Evolutionary conservation across 2,888 invertebrate genomes (phyloP), one percentile per base, ranked within the genome.

Genomic region (Drosophila pegasa): DNA sequence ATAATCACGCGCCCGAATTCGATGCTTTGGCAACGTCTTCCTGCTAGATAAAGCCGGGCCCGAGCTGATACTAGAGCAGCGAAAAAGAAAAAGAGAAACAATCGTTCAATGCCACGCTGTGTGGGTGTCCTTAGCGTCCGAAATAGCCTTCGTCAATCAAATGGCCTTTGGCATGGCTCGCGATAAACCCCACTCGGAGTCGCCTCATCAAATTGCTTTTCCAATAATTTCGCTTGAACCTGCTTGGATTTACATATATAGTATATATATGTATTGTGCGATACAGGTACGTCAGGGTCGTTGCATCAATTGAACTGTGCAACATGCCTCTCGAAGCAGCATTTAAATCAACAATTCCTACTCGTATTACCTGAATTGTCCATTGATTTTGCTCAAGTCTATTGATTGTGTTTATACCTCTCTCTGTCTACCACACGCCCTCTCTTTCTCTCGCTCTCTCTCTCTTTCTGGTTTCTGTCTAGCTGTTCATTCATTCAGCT

Each of bases 211-310:
- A 76, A 71, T 77, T 80, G 58, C 41, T 76, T 80, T 76, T 66
- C 67, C 80, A 71, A 76, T 76, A 76, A 54, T 72, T 71, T 27
- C 20, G 54, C 58, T 54, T 75, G 63, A 79, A 69, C 80, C 69
- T 78, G 76, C n/a, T 6, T 20, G 66, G 51, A n/a, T 35, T 35
- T 33, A 8, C 18, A 43, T 41, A n/a, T 9, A 25, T 27, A 27
- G 25, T 27, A 9, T 16, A 37, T 14, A 16, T 9, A 27, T 27
- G 10, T 10, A 14, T 0, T 7, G 31, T 48, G 16, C 47, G 20
- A 31, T 31, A 18, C 47, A 48, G 47, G 50, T 50, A 31, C 18
- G 40, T 43, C 71, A 48, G 35, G 61, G 47, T 16, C 22, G 16
- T 22, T 33, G 54, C 52, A 50, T 52, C 61, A 47, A 48, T 58